A percentile compares a stretch with the other conserved stretches of the same genome.
Evolutionary conservation across 2,888 invertebrate genomes (phyloP).

Genomic region (Elgonia sp.): DNA sequence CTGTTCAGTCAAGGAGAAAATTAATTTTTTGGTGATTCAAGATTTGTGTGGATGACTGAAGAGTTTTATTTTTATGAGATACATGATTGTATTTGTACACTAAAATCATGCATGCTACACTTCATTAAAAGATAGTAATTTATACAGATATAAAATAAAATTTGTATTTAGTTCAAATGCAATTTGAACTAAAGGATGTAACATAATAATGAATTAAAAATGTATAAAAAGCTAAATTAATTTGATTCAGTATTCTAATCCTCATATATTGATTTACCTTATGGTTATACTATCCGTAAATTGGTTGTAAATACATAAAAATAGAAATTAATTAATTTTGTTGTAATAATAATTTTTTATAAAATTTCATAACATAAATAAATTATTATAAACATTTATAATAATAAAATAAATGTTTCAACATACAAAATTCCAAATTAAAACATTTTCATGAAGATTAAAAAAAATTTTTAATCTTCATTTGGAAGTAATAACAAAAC

Average conservation of each 20-base stretch:
- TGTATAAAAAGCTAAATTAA: neutral
- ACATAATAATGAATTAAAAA: neutral
- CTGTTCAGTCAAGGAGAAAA: too few species aligned
- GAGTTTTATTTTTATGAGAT: too few species aligned
- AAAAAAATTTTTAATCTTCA: too few species aligned
- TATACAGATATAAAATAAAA: neutral
- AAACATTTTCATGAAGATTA: too few species aligned
- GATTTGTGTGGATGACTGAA: too few species aligned
- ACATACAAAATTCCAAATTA: too few species aligned
- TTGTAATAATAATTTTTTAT: neutral
- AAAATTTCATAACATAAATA: neutral
- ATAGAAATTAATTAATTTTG: neutral
- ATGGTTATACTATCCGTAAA: constrained; percentile 8
- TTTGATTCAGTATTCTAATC: neutral
- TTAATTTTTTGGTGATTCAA: too few species aligned
- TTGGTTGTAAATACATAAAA: constrained; percentile 24
- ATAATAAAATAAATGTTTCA: too few species aligned
- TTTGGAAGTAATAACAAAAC: too few species aligned
- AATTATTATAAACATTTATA: too few species aligned
- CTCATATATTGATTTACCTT: constrained; percentile 3
- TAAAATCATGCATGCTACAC: constrained; percentile 12
- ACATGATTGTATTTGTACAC: neutral
- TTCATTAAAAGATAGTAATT: neutral
- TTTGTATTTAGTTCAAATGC: too few species aligned
- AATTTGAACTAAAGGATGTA: neutral